These are phyloP conservation scores for Alitta virens DNA, from an alignment of 2,888 invertebrate species.

Conservation along the genomic window DNA sequence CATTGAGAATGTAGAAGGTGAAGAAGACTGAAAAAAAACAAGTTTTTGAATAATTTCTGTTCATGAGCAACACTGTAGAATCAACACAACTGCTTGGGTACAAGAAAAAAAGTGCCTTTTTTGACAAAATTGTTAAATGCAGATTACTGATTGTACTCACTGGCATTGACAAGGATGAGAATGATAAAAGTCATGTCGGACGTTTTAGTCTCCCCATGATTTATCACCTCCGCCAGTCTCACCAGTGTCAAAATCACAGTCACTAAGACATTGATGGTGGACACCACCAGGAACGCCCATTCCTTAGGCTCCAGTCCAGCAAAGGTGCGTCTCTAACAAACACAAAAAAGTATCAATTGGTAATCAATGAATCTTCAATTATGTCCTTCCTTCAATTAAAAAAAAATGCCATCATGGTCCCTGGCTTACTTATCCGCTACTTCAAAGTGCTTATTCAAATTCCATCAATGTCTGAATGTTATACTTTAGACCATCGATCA, in stretches of 20 bases:
- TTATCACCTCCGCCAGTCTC: conserved; percentile 30
- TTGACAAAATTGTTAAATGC: not conserved
- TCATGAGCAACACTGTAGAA: not conserved
- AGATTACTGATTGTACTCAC: conserved; percentile 29
- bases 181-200: conserved; percentile 48
- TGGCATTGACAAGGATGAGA: conserved; percentile 47
- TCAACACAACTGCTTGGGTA: too few relatives aligned
- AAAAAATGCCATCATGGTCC: too few relatives aligned
- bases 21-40: conserved; percentile 39
- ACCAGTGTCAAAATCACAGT: conserved; percentile 41
- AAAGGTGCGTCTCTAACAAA: conserved; percentile 40
- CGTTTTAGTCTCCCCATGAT: conserved; percentile 23
- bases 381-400: too few relatives aligned
- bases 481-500: too few relatives aligned
- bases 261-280: conserved; percentile 40
- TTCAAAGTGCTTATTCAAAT: too few relatives aligned
- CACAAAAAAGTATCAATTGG: conserved; percentile 5
- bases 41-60: not conserved
- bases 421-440: too few relatives aligned
- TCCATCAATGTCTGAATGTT: too few relatives aligned
- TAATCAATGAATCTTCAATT: too few relatives aligned
- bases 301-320: conserved; percentile 40
- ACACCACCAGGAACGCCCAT: conserved; percentile 40
- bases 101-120: too few relatives aligned
- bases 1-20: conserved; percentile 45